phyloP scores from a whole-genome alignment of 2,888 invertebrate species.

The Tanypteryx hageni region DNA sequence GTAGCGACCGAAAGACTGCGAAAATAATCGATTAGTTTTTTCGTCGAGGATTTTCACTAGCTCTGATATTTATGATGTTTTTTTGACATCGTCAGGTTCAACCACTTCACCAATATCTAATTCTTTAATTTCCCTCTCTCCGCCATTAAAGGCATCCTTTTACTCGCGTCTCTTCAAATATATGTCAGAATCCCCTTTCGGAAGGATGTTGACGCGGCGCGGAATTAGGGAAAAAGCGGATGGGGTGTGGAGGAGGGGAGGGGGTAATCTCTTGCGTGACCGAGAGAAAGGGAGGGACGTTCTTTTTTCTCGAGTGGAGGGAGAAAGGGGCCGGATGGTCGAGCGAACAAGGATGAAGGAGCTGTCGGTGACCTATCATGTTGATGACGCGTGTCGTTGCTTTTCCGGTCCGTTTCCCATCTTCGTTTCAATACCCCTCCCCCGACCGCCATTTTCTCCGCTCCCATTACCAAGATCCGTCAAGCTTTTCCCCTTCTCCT shows the following conservation, averaged over 20 bases:
- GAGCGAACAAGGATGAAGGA: constrained; percentile 6
- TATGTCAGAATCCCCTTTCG: constrained; percentile 27
- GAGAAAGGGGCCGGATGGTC: neutral
- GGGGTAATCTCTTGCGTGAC: constrained; percentile 4
- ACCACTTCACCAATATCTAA: neutral
- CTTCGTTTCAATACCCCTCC: constrained; percentile 59
- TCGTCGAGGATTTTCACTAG: no score
- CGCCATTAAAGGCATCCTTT: neutral
- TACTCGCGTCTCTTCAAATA: constrained; percentile 22
- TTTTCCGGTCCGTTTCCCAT: constrained; percentile 42
- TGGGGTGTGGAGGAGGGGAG: constrained; percentile 45
- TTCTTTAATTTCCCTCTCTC: neutral
- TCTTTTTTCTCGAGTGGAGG: neutral
- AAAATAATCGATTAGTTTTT: no score
- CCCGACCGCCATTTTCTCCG: constrained; percentile 50
- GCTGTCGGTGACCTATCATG: constrained; percentile 59
- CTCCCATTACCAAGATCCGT: constrained; percentile 24
- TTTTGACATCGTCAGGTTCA: no score
- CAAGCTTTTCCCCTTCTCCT: constrained; percentile 10
- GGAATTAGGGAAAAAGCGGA: constrained; percentile 2
- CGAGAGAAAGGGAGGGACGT: constrained; percentile 22
- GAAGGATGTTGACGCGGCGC: constrained; percentile 35
- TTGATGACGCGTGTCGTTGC: constrained; percentile 50
- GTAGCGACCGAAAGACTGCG: no score
- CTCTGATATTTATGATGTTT: no score